phyloP scores from a whole-genome alignment of 2,797 vertebrate genomes.

The Notolepis coatsorum region DNA sequence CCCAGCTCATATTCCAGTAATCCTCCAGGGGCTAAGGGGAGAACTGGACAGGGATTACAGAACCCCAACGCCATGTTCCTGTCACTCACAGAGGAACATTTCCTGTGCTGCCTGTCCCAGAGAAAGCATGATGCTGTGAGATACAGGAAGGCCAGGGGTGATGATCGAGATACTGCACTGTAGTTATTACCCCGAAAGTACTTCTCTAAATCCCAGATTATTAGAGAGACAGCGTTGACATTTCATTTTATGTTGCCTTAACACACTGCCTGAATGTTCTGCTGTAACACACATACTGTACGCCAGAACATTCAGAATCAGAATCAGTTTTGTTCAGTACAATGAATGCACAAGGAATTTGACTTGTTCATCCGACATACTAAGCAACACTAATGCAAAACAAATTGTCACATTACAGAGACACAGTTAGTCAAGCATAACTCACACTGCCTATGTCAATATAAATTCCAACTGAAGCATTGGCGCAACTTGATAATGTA shows the following conservation, averaged over 20 bases:
- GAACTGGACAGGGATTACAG: conserved; percentile 64
- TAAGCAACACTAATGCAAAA: too few relatives aligned
- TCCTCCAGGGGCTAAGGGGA: conserved; percentile 50
- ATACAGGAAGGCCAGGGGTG: conserved; percentile 27
- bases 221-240: conserved; percentile 22
- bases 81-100: conserved; percentile 65
- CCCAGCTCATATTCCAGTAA: conserved; percentile 59
- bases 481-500: too few relatives aligned
- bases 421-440: too few relatives aligned
- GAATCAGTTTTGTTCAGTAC: too few relatives aligned
- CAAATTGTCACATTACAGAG: too few relatives aligned
- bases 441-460: too few relatives aligned
- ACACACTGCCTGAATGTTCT: too few relatives aligned
- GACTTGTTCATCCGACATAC: too few relatives aligned
- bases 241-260: conserved; percentile 6
- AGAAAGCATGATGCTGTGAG: conserved; percentile 35
- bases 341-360: too few relatives aligned
- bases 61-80: conserved; percentile 49
- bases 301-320: background rate
- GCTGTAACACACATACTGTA: too few relatives aligned
- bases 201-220: conserved; percentile 42
- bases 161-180: conserved; percentile 32
- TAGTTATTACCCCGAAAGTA: conserved; percentile 26
- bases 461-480: too few relatives aligned
- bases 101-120: conserved; percentile 29